Evolutionary conservation across 2,888 invertebrate species (phyloP), one percentile per base, ranked within the genome.

Genomic region (Melinaea menophilus): DNA sequence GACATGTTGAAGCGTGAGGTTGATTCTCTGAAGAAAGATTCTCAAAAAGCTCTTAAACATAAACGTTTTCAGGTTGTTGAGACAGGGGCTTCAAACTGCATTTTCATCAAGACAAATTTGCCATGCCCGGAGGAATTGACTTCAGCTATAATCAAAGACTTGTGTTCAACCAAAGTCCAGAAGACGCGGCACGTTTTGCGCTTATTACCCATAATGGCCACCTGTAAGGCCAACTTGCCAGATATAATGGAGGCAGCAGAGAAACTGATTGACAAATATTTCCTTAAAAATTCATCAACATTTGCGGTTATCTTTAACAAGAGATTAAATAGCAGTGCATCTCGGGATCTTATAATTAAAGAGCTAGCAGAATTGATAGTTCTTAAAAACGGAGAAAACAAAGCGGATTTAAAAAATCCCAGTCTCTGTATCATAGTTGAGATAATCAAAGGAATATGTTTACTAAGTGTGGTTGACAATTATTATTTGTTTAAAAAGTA

Each of bases 31-130:
- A 93, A 92, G 75, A 88, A 89, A 59, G 86, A 92, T 71, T 84
- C 88, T 22, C 86, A 90, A 59, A 87, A 85, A 69, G 80, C 84
- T 34, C 78, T 90, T 4, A 84, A 84, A 62, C 88, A 91, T 67
- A 91, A 91, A 79, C 85, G 93, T 57, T 95, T 94, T 75, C 93
- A 96, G 86, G 94, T 93, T 33, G 93, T 97, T 0, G 94, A 95
- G 71, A 96, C 97, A 0, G 95, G 95, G 59, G 95, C 95, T 0
- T 95, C 94, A 57, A 97, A 97, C 81, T 93, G 96, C 74, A 86
- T 98, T 68, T 98, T 98, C 76, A 96, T 98, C 68, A 93, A 93
- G 79, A 95, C 96, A 1, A 95, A 93, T 55, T 84, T 97, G 56
- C 91, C 93, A 48, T 93, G 96, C 85, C 97, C 97, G 3, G 92